A percentile compares a stretch with the other conserved stretches of the same genome.
Evolutionary conservation across 2,113 vertebrate species (phyloP).

Genomic region (Raja brachyura): DNA sequence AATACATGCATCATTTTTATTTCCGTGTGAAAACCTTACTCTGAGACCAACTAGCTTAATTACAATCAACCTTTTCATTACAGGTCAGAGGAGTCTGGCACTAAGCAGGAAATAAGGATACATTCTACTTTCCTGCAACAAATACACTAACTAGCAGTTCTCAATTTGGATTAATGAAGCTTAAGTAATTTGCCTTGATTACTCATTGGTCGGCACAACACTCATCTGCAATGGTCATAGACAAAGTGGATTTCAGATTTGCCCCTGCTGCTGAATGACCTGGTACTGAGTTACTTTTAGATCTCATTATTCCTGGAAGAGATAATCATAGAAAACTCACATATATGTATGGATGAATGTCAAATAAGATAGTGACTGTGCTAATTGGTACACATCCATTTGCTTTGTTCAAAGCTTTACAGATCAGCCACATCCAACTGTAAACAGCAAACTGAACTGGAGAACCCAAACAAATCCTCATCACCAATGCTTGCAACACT

Average conservation of each 20-base stretch:
- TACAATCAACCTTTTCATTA: conserved; percentile 69
- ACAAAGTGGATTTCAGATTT: neutral
- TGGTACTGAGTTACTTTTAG: neutral
- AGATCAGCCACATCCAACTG: no score
- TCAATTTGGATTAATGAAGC: conserved; percentile 75
- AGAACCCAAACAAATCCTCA: no score
- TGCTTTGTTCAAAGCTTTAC: no score
- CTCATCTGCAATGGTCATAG: neutral
- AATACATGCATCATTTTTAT: conserved; percentile 42
- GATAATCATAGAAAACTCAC: neutral
- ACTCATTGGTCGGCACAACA: neutral
- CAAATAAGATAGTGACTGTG: neutral
- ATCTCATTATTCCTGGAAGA: neutral
- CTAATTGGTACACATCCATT: neutral
- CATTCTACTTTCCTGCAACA: conserved; percentile 64
- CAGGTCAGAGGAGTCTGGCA: conserved; percentile 66
- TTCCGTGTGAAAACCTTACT: conserved; percentile 68
- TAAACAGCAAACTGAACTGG: no score
- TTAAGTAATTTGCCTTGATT: conserved; percentile 51
- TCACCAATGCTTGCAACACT: no score
- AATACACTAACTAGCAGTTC: conserved; percentile 58
- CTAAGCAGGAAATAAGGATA: conserved; percentile 73
- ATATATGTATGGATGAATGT: neutral
- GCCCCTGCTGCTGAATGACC: neutral
- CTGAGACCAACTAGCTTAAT: conserved; percentile 64